Evolutionary conservation across 2,113 vertebrate species (phyloP).

Genomic region (Oryzias celebensis): DNA sequence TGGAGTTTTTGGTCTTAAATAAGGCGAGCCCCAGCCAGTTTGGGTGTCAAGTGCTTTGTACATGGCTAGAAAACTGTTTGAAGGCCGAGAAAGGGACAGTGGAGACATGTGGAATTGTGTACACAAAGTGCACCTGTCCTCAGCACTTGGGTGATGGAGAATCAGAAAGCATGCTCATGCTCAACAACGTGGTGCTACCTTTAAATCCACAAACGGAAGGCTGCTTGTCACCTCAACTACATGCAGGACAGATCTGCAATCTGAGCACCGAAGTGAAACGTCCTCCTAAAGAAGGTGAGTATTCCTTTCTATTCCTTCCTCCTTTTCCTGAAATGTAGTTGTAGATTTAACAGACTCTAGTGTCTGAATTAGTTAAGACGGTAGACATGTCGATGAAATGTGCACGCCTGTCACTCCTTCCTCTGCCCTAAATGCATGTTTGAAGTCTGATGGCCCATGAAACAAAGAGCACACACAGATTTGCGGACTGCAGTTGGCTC

Average conservation of each 20-base stretch:
- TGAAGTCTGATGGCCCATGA: slow-evolving; percentile 72
- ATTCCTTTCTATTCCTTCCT: slow-evolving; percentile 32
- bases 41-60: slow-evolving; percentile 96
- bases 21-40: slow-evolving; percentile 99
- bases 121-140: slow-evolving; percentile 97
- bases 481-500: slow-evolving; percentile 49
- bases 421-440: slow-evolving; percentile 71
- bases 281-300: slow-evolving; percentile 98
- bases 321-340: slow-evolving; percentile 38
- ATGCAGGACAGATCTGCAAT: slow-evolving; percentile 95
- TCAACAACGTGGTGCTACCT: slow-evolving; percentile 97
- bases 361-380: slow-evolving; percentile 53
- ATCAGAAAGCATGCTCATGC: slow-evolving; percentile 87
- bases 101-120: slow-evolving; percentile 96
- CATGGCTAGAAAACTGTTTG: slow-evolving; percentile 98
- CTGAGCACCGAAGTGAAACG: slow-evolving; percentile 94
- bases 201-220: slow-evolving; percentile 98
- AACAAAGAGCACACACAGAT: slow-evolving; percentile 78
- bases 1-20: slow-evolving; percentile 99
- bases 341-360: slow-evolving; percentile 36
- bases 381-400: slow-evolving; percentile 57
- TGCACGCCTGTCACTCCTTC: slow-evolving; percentile 71
- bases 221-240: slow-evolving; percentile 95
- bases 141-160: slow-evolving; percentile 98
- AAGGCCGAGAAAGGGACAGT: slow-evolving; percentile 93